These are phyloP conservation scores for Pristionchus maxplancki DNA, from an alignment of 2,888 invertebrate species.

Conservation along the genomic window DNA sequence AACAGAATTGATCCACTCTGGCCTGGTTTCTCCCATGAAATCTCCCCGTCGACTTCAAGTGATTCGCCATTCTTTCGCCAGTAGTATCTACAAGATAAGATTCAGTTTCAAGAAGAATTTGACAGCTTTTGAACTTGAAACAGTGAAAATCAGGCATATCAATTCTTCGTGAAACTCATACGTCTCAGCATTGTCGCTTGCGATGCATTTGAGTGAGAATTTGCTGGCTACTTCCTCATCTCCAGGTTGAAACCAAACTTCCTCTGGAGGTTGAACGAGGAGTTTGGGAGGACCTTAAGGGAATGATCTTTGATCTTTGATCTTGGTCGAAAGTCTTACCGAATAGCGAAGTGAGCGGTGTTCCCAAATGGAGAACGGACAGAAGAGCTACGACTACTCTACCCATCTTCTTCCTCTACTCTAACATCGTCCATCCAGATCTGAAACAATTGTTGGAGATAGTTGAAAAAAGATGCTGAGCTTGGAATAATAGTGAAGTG, in stretches of 20 bases:
- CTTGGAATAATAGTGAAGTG: not conserved
- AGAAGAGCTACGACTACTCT: slow-evolving; percentile 25
- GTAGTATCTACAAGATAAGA: slow-evolving; percentile 66
- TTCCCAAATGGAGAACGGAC: slow-evolving; percentile 10
- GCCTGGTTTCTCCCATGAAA: slow-evolving; percentile 68
- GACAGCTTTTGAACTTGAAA: not conserved
- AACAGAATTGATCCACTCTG: slow-evolving; percentile 76
- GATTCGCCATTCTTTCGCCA: slow-evolving; percentile 71
- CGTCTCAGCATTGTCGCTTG: slow-evolving; percentile 70
- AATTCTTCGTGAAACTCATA: slow-evolving; percentile 52
- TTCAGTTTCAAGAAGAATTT: not conserved
- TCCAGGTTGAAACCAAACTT: slow-evolving; percentile 71
- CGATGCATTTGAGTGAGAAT: slow-evolving; percentile 69
- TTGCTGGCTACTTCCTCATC: slow-evolving; percentile 58
- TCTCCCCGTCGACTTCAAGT: slow-evolving; percentile 62
- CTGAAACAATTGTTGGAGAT: not conserved
- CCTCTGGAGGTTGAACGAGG: slow-evolving; percentile 67
- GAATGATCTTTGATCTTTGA: not conserved
- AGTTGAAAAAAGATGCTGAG: not conserved
- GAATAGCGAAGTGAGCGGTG: slow-evolving; percentile 1
- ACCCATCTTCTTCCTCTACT: not conserved
- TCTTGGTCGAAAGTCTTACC: not conserved
- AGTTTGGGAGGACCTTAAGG: slow-evolving; percentile 68
- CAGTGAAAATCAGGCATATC: too few species aligned
- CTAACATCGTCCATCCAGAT: not conserved